Evolutionary conservation across 2,113 vertebrate species (phyloP), one percentile per base, ranked within the genome.

Genomic region (Microtus pennsylvanicus): DNA sequence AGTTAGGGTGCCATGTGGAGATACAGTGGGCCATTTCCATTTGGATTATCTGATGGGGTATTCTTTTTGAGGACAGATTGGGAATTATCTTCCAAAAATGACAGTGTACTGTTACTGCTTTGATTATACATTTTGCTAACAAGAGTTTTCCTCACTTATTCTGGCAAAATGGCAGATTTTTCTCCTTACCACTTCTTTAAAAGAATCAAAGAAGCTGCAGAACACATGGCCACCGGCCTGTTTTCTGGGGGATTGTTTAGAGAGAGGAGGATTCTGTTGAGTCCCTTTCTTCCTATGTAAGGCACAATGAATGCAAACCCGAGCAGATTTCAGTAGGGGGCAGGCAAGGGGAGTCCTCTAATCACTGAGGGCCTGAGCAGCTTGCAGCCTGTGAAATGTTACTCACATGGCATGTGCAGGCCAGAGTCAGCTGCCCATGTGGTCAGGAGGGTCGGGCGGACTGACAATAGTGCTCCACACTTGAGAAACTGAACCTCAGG

Each of bases 381-480:
- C 26, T 22, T 52, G 58, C 3, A 17, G 30, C 21, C 80, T 4
- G 50, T 26, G 3, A 65, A 2, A 0, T 7, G 12, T 42, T 82
- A 50, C 45, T 67, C 21, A 19, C 0, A 17, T 6, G 75, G 65
- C 11, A 7, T 0, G 8, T 2, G 17, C 52, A 24, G 38, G 75
- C 8, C 1, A 35, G 55, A 21, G 52, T 69, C 82, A 7, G 55
- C 22, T 30, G 35, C 21, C 0, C 1, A 3, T 6, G 69, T 58
- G 21, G 38, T 61, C 22, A 26, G 8, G 0, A 35, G 13, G 61
- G 69, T 80, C 5, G 30, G n/a, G 42, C 38, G 3, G 5, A 42
- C 42, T 6, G 4, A 42, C 8, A 45, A 22, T 1, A 0, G 1
- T 38, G 55, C 17, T 0, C 11, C 1, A 24, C 8, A 0, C 45